Evolutionary conservation across 1,140 invertebrate species (phyloP).

Genomic region (Lerema accius): DNA sequence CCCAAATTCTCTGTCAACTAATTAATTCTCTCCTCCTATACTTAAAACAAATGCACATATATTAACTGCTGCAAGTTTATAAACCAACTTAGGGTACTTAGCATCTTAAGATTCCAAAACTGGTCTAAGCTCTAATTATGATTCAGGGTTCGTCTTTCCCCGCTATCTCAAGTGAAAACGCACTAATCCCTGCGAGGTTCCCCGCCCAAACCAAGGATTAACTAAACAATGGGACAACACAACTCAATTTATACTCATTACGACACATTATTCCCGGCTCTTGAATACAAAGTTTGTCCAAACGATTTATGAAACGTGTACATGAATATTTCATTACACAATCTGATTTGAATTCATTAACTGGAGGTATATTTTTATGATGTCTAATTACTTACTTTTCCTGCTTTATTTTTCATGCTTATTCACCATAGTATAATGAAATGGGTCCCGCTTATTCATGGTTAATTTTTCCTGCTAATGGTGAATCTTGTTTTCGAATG

Average conservation of each 20-base stretch:
- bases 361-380: neutral
- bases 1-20: no score
- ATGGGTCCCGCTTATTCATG: neutral
- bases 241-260: conserved; percentile 28
- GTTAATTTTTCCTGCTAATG: no score
- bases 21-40: neutral
- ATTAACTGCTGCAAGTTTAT: neutral
- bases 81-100: neutral
- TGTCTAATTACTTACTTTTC: neutral
- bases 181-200: conserved; percentile 26
- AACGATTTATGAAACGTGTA: conserved; percentile 17
- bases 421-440: neutral
- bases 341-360: conserved; percentile 10
- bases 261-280: conserved; percentile 22
- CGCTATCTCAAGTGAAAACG: conserved; percentile 27
- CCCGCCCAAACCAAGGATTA: conserved; percentile 17
- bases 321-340: conserved; percentile 26
- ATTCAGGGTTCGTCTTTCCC: conserved; percentile 23
- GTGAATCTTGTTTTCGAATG: no score
- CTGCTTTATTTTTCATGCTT: neutral
- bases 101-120: conserved; percentile 16
- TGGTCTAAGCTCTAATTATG: conserved; percentile 32
- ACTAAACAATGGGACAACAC: conserved; percentile 26
- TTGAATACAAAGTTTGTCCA: conserved; percentile 21
- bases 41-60: neutral